Evolutionary conservation across 2,888 invertebrate species (phyloP), one percentile per base, ranked within the genome.

Genomic region (Sesia bembeciformis): DNA sequence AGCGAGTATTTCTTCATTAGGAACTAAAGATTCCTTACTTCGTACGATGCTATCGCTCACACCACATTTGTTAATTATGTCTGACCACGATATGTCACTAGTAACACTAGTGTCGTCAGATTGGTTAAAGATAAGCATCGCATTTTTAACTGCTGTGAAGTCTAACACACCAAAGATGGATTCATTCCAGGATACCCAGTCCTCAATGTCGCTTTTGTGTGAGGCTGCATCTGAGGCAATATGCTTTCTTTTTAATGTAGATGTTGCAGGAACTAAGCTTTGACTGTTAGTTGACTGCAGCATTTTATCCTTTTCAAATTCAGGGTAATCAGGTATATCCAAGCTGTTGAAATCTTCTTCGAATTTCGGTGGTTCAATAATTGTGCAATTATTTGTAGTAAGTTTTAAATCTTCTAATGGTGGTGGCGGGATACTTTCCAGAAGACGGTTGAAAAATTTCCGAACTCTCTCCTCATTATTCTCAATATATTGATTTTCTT

Each of bases 81-180:
- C 84, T 46, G 81, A 78, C 84, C 85, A 86, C 3, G 83, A 82
- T 49, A 74, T 56, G 8, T 39, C 50, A 39, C 38, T 50, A 38
- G 23, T 50, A 38, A 38, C 50, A 52, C 40, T 40, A 40, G 40
- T 40, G 5, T 40, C 8, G 40, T 7, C 23, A 23, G 23, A 23
- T 23, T 49, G 23, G 5, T 49, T 49, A 5, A n/a, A 49, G 7
- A 40, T 52, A 56, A 51, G 42, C 56, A 53, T 51, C 49, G 60
- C 53, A 54, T 56, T 56, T 50, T 53, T 43, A 8, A 38, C 56
- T 2, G 52, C 55, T 55, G 64, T 61, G 43, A 79, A 61, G 59
- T 79, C 78, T n/a, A 81, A 74, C 49, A 86, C 56, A 6, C 87
- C 88, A 58, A 81, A 85, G 55, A 85, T 79, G 52, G 80, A 81